Percentiles rank a stretch among this genome's conserved stretches.
Conservation (phyloP, 2,113 vertebrate species). For the Myxocyprinus asiaticus region DNA sequence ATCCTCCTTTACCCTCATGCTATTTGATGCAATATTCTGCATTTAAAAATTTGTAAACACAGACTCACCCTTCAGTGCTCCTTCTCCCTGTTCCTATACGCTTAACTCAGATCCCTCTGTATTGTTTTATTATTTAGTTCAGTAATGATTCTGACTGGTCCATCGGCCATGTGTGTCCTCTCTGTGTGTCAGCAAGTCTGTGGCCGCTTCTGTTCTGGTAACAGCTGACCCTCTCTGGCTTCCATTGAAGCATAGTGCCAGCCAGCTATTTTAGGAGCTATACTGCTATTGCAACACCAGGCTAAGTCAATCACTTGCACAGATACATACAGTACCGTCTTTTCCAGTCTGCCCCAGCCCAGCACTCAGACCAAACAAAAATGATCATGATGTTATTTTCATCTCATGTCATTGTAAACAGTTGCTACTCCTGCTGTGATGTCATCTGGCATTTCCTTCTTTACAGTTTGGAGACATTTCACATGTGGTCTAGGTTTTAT, state of each 20-base stretch:
- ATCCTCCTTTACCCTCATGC: not conserved
- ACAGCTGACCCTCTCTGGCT: conserved; percentile 72
- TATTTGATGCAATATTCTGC: not conserved
- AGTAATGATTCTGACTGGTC: not conserved
- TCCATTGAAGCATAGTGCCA: conserved; percentile 52
- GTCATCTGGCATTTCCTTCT: conserved; percentile 41
- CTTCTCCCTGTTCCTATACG: not conserved
- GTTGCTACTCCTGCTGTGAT: conserved; percentile 27
- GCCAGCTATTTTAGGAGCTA: conserved; percentile 65
- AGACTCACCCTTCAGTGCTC: conserved; percentile 34
- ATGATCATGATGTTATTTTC: conserved; percentile 24
- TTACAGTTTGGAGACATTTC: not conserved
- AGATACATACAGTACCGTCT: conserved; percentile 30
- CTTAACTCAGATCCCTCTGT: not conserved
- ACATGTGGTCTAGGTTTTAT: conserved; percentile 24
- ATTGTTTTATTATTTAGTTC: not conserved
- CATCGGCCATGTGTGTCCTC: conserved; percentile 24
- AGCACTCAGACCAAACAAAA: conserved; percentile 6
- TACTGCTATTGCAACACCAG: conserved; percentile 56
- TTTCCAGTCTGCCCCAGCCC: not conserved
- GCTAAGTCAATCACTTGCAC: conserved; percentile 64
- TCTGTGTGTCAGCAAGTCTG: conserved; percentile 43
- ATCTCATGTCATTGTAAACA: conserved; percentile 2
- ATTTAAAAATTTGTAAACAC: not conserved
- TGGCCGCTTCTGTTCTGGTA: conserved; percentile 53